Conservation (phyloP, 2,113 vertebrate genomes). For the Lagopus muta region DNA sequence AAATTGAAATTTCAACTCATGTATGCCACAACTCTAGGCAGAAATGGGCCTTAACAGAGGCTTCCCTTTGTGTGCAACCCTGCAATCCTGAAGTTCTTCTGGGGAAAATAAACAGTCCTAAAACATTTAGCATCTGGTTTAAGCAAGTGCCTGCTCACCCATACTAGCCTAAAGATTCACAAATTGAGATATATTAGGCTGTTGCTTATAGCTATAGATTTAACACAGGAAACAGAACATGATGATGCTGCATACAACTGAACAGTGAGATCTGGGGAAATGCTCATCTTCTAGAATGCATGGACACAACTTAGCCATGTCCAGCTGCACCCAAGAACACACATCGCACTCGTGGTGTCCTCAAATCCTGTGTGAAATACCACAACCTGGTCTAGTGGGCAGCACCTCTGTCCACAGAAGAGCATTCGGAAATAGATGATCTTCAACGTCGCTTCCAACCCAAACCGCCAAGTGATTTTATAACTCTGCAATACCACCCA, state of each 20-base stretch:
- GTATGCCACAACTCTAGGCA: fast-evolving
- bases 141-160: not conserved
- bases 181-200: not conserved
- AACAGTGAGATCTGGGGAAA: not conserved
- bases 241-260: not conserved
- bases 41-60: not conserved
- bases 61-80: not conserved
- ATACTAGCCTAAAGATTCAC: not conserved
- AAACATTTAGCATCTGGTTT: not conserved
- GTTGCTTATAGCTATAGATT: not conserved
- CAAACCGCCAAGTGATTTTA: not conserved
- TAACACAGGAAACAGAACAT: not conserved
- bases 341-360: not conserved
- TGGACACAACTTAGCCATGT: not conserved
- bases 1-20: not conserved
- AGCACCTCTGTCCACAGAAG: too few species aligned
- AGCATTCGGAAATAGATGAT: too few species aligned
- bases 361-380: not conserved
- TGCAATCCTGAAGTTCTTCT: not conserved
- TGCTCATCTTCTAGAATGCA: fast-evolving
- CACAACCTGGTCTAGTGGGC: too few species aligned
- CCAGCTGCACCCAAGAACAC: not conserved
- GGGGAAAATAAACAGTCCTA: not conserved
- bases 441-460: too few species aligned
- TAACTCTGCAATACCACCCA: not conserved